Evolutionary conservation across 2,888 invertebrate genomes (phyloP), one percentile per base, ranked within the genome.

Genomic region (Scaeva pyrastri): DNA sequence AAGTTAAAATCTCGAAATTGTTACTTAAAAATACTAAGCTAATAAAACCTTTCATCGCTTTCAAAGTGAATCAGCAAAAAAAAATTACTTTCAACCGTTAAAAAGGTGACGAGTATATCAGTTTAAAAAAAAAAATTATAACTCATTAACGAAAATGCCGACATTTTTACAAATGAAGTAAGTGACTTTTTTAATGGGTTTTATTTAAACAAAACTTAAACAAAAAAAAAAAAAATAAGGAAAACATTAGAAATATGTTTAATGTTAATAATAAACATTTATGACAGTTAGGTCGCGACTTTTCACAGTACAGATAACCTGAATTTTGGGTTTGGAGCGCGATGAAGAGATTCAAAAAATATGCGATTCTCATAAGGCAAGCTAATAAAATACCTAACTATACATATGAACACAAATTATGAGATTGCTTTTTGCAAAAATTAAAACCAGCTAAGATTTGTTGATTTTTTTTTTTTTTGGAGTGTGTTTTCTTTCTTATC

Each of bases 351-450:
- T 68, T 68, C 23, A 68, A 68, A 16, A 68, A 52, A 68, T 68
- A 68, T 36, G 68, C 68, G 16, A 68, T 68, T 39, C 68, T 68
- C 23, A 52, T 68, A 68, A 68, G 68, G 68, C 68, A 68, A 68
- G 68, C 48, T n/a, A 39, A 68, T 14, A 62, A 39, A 39, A 39
- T 4, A 11, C 5, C 23, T 4, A 11, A 10, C 23, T 26, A n/a
- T 19, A 19, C 10, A 16, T n/a, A n/a, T n/a, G n/a, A n/a, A 12
- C 8, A 23, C 11, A 11, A 56, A 1, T 36, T 2, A 36, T 26
- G 45, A 31, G 26, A 64, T 2, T 12, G 16, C 26, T 64, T 45
- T 21, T 31, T 39, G 45, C 31, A 23, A 19, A 11, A 45, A 16
- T 5, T 26, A 7, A 36, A 64, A 31, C 31, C 7, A 16, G 45